Conservation (phyloP, 2,888 invertebrate genomes). For the Eupeodes latifasciatus region DNA sequence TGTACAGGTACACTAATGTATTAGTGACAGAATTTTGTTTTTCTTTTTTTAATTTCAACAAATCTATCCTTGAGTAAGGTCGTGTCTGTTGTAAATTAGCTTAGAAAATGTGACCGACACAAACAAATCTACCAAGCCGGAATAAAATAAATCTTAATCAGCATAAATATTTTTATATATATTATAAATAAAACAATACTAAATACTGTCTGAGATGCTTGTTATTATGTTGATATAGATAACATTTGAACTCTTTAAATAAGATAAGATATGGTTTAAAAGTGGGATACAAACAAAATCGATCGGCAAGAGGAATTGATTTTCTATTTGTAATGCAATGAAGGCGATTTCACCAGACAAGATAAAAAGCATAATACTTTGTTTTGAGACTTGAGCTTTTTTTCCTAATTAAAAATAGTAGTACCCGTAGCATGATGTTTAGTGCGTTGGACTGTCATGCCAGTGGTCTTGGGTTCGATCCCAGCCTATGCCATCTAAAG, state of each 20-base stretch:
- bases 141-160: conserved; percentile 10
- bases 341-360: too few relatives aligned
- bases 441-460: too few relatives aligned
- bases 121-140: neutral
- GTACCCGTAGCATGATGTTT: too few relatives aligned
- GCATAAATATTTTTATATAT: neutral
- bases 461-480: too few relatives aligned
- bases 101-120: too few relatives aligned
- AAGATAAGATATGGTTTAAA: neutral
- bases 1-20: too few relatives aligned
- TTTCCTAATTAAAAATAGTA: conserved; percentile 40
- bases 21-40: too few relatives aligned
- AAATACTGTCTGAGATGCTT: neutral
- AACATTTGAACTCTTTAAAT: conserved; percentile 11
- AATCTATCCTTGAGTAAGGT: too few relatives aligned
- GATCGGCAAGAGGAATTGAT: neutral
- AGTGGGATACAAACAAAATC: neutral
- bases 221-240: neutral
- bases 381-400: conserved; percentile 42
- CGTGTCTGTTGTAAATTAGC: too few relatives aligned
- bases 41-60: too few relatives aligned
- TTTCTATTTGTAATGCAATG: neutral
- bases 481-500: too few relatives aligned
- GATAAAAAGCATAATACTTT: neutral
- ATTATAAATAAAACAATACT: neutral